Conservation (phyloP, 2,113 vertebrate genomes). For the Noturus placidus region DNA sequence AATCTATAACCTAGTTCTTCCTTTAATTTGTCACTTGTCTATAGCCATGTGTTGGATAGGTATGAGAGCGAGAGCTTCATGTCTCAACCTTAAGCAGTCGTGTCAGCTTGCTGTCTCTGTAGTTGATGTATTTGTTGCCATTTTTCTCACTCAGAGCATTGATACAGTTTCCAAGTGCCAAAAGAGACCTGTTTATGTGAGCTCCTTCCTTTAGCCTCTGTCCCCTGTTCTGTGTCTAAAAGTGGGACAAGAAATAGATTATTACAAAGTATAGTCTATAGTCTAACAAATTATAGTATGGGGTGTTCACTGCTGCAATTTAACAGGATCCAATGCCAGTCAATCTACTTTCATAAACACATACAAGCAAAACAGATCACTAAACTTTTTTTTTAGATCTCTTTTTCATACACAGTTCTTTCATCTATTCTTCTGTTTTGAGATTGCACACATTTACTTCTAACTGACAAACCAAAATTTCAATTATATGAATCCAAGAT, state of each 20-base stretch:
- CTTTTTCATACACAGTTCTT: constrained; percentile 56
- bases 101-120: constrained; percentile 91
- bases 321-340: not conserved
- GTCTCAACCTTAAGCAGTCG: constrained; percentile 84
- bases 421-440: not conserved
- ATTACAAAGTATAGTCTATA: not conserved
- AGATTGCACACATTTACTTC: not conserved
- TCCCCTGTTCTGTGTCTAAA: constrained; percentile 87
- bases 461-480: not conserved
- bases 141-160: constrained; percentile 84
- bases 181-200: constrained; percentile 90
- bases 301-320: not conserved
- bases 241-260: constrained; percentile 7
- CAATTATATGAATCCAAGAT: not conserved
- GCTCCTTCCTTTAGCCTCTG: constrained; percentile 91
- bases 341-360: not conserved
- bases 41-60: not conserved
- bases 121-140: constrained; percentile 86
- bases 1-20: not conserved
- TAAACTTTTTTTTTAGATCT: not conserved
- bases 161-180: constrained; percentile 94
- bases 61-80: fast-evolving
- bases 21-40: not conserved
- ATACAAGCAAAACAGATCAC: not conserved
- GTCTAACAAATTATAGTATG: not conserved